Conservation (phyloP, 2,113 vertebrate genomes). For the Copsychus sechellarum region DNA sequence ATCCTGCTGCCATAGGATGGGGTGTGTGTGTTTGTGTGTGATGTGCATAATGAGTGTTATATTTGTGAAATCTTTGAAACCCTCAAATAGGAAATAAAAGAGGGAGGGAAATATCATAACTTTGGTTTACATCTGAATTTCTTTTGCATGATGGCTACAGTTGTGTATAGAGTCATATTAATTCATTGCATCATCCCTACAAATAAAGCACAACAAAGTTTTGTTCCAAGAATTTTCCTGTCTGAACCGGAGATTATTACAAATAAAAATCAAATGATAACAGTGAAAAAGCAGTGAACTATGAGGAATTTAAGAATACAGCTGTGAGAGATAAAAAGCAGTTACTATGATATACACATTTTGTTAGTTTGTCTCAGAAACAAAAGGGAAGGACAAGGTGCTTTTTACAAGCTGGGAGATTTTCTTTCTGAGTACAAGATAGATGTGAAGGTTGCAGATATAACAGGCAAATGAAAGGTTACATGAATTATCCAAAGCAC, state of each 20-base stretch:
- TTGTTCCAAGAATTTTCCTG: not conserved
- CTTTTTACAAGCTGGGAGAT: not conserved
- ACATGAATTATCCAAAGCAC: not conserved
- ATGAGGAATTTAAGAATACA: not conserved
- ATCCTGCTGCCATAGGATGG: not conserved
- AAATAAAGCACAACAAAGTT: not conserved
- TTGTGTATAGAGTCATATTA: not conserved
- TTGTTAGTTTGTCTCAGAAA: not conserved
- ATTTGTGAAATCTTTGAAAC: not conserved
- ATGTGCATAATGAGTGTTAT: not conserved
- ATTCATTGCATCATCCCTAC: not conserved
- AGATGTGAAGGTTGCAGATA: not conserved
- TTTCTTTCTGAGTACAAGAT: not conserved
- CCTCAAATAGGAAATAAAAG: not conserved
- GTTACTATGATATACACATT: not conserved
- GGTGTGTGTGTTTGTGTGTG: not conserved
- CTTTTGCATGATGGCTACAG: not conserved
- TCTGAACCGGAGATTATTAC: not conserved
- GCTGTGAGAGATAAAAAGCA: not conserved
- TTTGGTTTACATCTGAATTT: not conserved
- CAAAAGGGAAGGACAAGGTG: not conserved
- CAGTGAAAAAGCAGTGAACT: not conserved
- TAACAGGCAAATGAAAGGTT: not conserved
- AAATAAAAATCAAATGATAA: not conserved
- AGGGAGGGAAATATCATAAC: not conserved